These are phyloP conservation scores for Hylia prasina DNA, from an alignment of 2,113 vertebrate genomes.

Conservation along the genomic window DNA sequence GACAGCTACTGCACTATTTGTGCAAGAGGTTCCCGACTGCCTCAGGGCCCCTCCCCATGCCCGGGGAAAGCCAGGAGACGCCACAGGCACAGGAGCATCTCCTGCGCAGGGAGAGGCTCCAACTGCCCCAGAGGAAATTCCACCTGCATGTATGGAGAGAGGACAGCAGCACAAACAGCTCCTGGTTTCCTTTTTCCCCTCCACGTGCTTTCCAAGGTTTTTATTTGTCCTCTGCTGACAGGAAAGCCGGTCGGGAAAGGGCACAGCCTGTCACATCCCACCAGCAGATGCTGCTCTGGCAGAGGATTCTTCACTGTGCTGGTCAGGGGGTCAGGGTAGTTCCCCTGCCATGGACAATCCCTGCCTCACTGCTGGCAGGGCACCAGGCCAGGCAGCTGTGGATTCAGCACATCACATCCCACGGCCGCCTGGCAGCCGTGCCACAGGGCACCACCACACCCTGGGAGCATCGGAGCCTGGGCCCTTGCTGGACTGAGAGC, in stretches of 20 bases:
- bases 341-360: rapidly evolving
- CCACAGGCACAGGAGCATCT: neutral
- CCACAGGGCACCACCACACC: neutral
- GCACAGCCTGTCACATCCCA: neutral
- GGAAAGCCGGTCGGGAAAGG: neutral
- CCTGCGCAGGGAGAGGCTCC: neutral
- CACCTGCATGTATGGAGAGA: rapidly evolving
- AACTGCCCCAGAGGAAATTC: neutral
- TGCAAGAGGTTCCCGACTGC: rapidly evolving
- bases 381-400: neutral
- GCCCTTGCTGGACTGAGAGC: neutral
- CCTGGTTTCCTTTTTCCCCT: neutral
- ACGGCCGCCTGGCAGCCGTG: neutral
- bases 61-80: neutral
- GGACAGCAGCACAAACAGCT: rapidly evolving
- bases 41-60: rapidly evolving
- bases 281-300: rapidly evolving
- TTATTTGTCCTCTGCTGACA: neutral
- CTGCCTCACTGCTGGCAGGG: neutral
- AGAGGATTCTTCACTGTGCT: neutral
- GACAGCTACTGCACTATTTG: neutral
- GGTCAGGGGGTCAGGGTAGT: rapidly evolving
- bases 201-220: neutral
- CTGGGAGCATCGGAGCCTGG: neutral
- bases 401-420: neutral